These are phyloP conservation scores for Rallus limicola DNA, from an alignment of 2,113 vertebrate species.

Conservation along the genomic window DNA sequence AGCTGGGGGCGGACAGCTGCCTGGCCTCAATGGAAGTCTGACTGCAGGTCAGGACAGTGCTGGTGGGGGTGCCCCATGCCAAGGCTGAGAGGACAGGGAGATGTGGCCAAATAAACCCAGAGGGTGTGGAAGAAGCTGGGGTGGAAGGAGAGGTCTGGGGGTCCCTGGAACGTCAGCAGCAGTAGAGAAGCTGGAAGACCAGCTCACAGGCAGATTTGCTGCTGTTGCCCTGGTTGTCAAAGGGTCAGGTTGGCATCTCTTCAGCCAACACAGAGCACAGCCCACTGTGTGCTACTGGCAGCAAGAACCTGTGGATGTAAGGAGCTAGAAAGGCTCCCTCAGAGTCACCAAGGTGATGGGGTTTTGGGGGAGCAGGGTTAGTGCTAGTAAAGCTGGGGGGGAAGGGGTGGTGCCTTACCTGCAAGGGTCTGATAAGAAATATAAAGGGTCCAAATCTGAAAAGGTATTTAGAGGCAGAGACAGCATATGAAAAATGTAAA, in stretches of 20 bases:
- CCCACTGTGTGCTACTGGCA: neutral
- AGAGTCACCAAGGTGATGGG: neutral
- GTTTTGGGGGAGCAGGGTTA: neutral
- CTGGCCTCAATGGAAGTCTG: too few relatives aligned
- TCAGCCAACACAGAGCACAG: accelerated
- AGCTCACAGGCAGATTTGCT: neutral
- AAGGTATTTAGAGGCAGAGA: neutral
- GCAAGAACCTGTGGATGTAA: neutral
- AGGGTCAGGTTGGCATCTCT: neutral
- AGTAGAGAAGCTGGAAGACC: neutral
- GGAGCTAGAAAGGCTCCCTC: neutral
- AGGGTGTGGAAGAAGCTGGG: neutral
- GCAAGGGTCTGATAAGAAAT: neutral
- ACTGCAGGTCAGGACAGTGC: too few relatives aligned
- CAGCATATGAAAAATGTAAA: neutral
- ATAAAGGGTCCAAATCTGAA: neutral
- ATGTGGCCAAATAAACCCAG: neutral
- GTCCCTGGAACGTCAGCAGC: neutral
- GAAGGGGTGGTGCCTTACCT: neutral
- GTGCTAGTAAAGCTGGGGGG: neutral
- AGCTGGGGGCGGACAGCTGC: too few relatives aligned
- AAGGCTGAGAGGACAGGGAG: neutral
- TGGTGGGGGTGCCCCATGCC: neutral
- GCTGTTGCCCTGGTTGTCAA: neutral
- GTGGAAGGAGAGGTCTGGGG: neutral